Conservation (phyloP, 2,888 invertebrate species). For the Tetramorium bicarinatum region DNA sequence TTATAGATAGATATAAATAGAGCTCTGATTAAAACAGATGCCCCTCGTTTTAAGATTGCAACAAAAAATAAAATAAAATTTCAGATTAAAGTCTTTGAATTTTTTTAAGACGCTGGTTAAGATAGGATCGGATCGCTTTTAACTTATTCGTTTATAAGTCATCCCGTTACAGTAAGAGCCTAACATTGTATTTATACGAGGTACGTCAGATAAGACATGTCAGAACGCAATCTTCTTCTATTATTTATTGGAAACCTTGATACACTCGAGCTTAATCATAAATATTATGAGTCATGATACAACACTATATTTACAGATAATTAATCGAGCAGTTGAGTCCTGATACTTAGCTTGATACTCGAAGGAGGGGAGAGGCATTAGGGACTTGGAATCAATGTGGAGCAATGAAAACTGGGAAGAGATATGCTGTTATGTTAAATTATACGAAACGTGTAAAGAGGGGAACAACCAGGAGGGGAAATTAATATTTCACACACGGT, state of each 20-base stretch:
- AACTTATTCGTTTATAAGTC: conserved; percentile 16
- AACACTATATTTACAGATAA: conserved; percentile 83
- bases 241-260: conserved; percentile 83
- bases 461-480: conserved; percentile 85
- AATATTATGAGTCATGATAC: conserved; percentile 80
- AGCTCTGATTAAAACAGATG: neutral
- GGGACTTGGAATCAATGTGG: conserved; percentile 27
- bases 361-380: conserved; percentile 19
- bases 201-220: conserved; percentile 16
- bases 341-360: conserved; percentile 58
- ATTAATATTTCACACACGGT: conserved; percentile 82
- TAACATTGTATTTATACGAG: neutral
- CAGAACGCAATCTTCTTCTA: conserved; percentile 63
- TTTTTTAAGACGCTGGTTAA: neutral
- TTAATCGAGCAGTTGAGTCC: conserved; percentile 73
- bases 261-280: conserved; percentile 81
- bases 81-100: conserved; percentile 11
- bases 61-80: neutral
- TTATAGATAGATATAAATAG: neutral
- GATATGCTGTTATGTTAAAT: conserved; percentile 28
- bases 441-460: conserved; percentile 18
- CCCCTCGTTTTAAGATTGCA: neutral
- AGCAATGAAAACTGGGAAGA: conserved; percentile 17
- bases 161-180: neutral
- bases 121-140: conserved; percentile 5